Evolutionary conservation across 2,888 invertebrate species (phyloP).

Genomic region (Enoplolaimus lenunculus): DNA sequence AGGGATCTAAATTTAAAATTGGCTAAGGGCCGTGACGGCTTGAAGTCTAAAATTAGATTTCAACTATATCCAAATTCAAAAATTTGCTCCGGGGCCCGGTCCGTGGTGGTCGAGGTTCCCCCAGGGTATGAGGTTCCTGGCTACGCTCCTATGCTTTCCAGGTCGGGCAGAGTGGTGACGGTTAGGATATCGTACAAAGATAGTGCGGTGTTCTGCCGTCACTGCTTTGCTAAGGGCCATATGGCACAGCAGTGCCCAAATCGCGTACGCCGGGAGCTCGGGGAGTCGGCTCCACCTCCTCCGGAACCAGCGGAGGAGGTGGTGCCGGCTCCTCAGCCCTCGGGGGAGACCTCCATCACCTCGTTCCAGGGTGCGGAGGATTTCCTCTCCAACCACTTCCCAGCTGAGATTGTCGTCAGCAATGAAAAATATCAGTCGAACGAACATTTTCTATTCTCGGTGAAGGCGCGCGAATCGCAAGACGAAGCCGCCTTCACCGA

Average conservation of each 20-base stretch:
- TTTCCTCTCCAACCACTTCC: neutral
- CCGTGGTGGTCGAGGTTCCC: neutral
- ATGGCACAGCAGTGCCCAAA: neutral
- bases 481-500: neutral
- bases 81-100: conserved; percentile 13
- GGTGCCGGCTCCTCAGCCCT: neutral
- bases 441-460: conserved; percentile 12
- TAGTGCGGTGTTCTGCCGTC: neutral
- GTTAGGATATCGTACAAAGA: neutral
- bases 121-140: neutral
- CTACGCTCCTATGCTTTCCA: neutral
- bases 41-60: neutral
- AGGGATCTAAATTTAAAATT: neutral
- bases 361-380: neutral
- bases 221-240: conserved; percentile 10
- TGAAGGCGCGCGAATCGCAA: neutral
- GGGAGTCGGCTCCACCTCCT: neutral
- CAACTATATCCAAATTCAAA: neutral
- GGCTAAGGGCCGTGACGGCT: neutral
- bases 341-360: neutral
- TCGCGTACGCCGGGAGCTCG: too few relatives aligned
- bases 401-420: neutral
- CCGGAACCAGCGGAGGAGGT: neutral
- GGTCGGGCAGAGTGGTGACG: neutral
- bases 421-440: neutral